Evolutionary conservation across 2,797 vertebrate species (phyloP).

Genomic region (Platalea minor): DNA sequence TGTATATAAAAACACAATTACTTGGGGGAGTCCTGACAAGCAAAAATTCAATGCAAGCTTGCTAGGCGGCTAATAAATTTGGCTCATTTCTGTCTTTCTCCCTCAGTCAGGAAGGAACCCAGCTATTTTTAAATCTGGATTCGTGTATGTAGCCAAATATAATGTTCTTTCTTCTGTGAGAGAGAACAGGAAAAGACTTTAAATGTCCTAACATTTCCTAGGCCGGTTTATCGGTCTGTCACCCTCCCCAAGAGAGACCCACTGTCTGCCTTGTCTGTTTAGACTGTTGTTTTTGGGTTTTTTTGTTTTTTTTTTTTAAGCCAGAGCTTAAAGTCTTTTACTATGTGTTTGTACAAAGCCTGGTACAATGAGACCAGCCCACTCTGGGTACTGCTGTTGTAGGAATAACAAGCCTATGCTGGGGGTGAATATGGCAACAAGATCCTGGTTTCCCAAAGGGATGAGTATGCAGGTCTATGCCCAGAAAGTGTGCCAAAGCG

Average conservation of each 20-base stretch:
- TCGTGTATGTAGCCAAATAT: conserved; percentile 50
- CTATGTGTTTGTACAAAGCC: neutral
- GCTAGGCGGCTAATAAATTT: conserved; percentile 41
- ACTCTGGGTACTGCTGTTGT: neutral
- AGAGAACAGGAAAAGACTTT: conserved; percentile 67
- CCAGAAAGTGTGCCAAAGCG: neutral
- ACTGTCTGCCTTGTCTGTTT: conserved; percentile 31
- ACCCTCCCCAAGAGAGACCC: conserved; percentile 15
- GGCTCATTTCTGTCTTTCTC: conserved; percentile 39
- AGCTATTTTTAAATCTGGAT: conserved; percentile 65
- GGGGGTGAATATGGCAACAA: neutral
- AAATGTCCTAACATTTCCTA: conserved; percentile 68
- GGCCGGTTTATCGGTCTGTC: conserved; percentile 37
- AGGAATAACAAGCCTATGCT: neutral
- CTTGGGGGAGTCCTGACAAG: conserved; percentile 16
- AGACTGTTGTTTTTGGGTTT: neutral
- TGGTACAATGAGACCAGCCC: neutral
- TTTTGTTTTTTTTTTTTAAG: neutral
- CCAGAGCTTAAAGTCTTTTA: neutral
- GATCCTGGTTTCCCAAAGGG: neutral
- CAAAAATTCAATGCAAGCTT: conserved; percentile 30
- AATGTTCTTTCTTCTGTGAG: conserved; percentile 54
- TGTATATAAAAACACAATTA: conserved; percentile 5
- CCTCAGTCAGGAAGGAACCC: conserved; percentile 62
- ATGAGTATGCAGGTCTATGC: neutral